These are phyloP conservation scores for Tringa solitaria DNA, from an alignment of 2,113 vertebrate genomes.

Conservation along the genomic window DNA sequence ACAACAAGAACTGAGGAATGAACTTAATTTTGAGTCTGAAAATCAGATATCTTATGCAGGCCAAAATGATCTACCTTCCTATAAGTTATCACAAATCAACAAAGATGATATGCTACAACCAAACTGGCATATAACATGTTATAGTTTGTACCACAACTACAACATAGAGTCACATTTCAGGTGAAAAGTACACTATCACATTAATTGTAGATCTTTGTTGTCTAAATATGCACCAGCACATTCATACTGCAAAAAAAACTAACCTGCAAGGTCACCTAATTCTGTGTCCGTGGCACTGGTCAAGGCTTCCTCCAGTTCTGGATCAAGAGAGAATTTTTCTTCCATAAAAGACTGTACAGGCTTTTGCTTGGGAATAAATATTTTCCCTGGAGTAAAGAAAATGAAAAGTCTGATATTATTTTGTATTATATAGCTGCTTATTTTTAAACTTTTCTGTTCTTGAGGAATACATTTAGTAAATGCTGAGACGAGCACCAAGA, in stretches of 20 bases:
- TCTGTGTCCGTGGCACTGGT: constrained; percentile 94
- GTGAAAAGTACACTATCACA: not conserved
- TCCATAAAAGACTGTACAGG: constrained; percentile 81
- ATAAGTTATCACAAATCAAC: not conserved
- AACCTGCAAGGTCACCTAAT: constrained; percentile 95
- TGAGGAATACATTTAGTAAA: not conserved
- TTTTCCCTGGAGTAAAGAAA: constrained; percentile 82
- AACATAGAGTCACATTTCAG: not conserved
- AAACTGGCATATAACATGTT: not conserved
- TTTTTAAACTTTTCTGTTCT: not conserved
- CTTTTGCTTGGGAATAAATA: constrained; percentile 90
- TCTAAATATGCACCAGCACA: not conserved
- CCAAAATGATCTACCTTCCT: not conserved
- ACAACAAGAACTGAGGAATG: not conserved
- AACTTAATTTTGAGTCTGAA: not conserved
- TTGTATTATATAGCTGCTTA: not conserved
- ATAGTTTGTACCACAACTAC: not conserved
- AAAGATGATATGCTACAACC: not conserved
- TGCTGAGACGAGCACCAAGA: not conserved
- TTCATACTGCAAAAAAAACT: not conserved
- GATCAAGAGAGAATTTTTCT: constrained; percentile 90
- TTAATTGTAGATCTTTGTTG: not conserved
- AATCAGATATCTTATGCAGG: not conserved
- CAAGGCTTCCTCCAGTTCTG: constrained; percentile 95
- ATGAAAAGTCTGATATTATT: not conserved